phyloP scores from a whole-genome alignment of 2,113 vertebrate species.

The Montifringilla adamsi region DNA sequence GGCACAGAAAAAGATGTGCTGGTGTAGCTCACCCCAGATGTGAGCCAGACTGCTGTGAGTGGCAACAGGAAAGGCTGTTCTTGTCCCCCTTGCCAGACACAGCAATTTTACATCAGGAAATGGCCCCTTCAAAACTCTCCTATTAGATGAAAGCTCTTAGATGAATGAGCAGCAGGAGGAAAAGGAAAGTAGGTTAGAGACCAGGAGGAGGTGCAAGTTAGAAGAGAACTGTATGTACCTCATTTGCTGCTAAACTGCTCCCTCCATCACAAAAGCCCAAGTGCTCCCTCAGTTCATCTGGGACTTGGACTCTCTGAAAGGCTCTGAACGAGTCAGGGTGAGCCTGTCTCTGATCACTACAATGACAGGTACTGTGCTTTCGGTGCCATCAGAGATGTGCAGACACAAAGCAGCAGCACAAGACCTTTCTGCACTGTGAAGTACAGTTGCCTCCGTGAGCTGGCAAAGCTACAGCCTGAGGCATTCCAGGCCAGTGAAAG shows the following conservation, averaged over 20 bases:
- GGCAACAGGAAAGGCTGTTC: background rate
- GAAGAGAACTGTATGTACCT: constrained; percentile 17
- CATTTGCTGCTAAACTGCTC: constrained; percentile 29
- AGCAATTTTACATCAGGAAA: constrained; percentile 16
- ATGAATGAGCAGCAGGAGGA: constrained; percentile 50
- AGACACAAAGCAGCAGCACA: constrained; percentile 22
- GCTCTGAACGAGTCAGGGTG: background rate
- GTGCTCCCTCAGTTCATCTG: background rate
- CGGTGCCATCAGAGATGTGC: background rate
- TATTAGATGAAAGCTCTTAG: constrained; percentile 41
- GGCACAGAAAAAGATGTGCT: background rate
- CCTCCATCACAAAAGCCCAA: constrained; percentile 28
- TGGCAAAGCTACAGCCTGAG: background rate
- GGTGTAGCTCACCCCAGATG: background rate
- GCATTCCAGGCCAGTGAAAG: background rate
- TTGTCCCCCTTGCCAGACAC: background rate
- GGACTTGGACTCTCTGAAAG: constrained; percentile 25
- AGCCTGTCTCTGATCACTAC: background rate
- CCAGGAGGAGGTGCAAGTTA: constrained; percentile 43
- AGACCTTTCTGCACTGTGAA: background rate
- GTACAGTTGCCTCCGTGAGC: background rate
- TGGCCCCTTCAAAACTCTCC: constrained; percentile 13
- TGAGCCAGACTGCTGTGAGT: background rate
- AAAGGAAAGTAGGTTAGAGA: constrained; percentile 61
- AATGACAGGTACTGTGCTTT: background rate